Evolutionary conservation across 2,888 invertebrate species (phyloP), one percentile per base, ranked within the genome.

Genomic region (Nemotelus pantherinus): DNA sequence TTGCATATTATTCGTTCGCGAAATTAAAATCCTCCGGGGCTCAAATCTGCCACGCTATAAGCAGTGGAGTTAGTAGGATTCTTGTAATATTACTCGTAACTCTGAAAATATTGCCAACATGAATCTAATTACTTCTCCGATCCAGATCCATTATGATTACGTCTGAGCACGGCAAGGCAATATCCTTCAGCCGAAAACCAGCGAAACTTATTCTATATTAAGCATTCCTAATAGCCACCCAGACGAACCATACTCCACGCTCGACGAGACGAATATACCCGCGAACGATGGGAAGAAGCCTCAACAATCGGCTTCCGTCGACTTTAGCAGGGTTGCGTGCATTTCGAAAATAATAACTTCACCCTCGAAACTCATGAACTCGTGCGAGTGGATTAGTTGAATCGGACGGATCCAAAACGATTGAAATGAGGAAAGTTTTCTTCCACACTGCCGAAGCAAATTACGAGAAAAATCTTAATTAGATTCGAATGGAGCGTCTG

Each of bases 391-490:
- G 50, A 53, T 70, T 41, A 70, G 50, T 25, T 10, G 55, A 7
- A 70, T 70, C 43, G 53, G 70, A 53, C 55, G 43, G 25, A 25
- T 25, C 25, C 25, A 25, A 25, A 70, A 70, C 6, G 53, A 43
- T 43, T 55, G 25, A 55, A 70, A 70, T 70, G 53, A 53, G 43
- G 41, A 70, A 53, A 53, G 70, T 53, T 70, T 43, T 50, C 3
- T 9, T 4, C 47, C 43, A n/a, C 47, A n/a, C 25, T 67, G 25
- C n/a, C 48, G 47, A 70, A 41, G 55, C n/a, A 48, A 4, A 43
- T 48, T 48, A 25, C 47, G 45, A 4, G 3, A 41, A 67, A 55
- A 70, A 70, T 70, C 43, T 55, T 55, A 55, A 70, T 70, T 70
- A 70, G 41, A 3, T 47, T 43, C 53, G 55, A 65, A 45, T 44